Conservation (phyloP, 1,140 invertebrate genomes). For the Diachasma alloeum region DNA sequence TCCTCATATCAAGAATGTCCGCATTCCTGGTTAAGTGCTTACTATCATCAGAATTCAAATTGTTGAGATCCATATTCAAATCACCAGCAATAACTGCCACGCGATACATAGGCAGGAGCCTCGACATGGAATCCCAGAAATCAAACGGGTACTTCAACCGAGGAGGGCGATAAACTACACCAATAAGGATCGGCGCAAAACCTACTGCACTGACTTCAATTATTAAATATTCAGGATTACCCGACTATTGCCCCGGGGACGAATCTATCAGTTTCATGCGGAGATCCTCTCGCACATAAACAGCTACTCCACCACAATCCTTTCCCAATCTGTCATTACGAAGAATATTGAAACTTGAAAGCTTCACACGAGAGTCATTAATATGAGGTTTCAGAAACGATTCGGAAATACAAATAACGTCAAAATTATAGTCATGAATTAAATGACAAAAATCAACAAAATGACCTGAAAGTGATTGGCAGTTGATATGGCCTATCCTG, state of each 20-base stretch:
- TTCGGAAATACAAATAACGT: constrained; percentile 5
- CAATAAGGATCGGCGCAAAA: background rate
- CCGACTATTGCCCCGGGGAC: background rate
- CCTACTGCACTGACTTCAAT: background rate
- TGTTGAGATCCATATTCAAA: background rate
- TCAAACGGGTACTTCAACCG: background rate
- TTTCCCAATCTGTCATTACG: constrained; percentile 6
- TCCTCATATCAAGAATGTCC: background rate
- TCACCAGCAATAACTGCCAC: background rate
- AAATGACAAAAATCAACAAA: background rate
- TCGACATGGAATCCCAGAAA: background rate
- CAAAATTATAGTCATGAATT: background rate
- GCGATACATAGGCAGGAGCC: background rate
- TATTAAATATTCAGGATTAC: background rate
- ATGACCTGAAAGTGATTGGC: background rate
- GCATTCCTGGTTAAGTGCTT: background rate
- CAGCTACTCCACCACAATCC: background rate
- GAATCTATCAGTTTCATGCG: background rate
- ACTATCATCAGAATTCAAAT: background rate
- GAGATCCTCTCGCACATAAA: background rate
- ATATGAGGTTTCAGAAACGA: constrained; percentile 4
- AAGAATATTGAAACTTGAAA: background rate
- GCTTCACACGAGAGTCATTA: background rate
- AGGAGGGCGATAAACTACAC: background rate
- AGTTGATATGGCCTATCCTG: background rate